Percentiles rank a stretch among this genome's conserved stretches.
phyloP scores from a whole-genome alignment of 1,140 invertebrate species.

The Doryteuthis pealeii region DNA sequence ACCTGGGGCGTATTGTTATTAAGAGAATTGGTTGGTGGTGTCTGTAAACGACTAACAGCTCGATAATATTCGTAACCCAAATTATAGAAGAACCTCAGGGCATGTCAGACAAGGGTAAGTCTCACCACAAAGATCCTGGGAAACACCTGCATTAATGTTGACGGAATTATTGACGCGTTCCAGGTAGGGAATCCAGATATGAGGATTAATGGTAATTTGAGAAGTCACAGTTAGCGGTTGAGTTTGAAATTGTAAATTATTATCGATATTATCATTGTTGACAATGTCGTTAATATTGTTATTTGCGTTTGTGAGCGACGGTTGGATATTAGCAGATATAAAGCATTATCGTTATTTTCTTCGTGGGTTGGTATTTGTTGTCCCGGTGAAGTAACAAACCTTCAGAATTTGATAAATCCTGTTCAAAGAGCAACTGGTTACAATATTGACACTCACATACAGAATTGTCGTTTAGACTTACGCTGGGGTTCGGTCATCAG shows the following conservation, averaged over 20 bases:
- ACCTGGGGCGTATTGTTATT: not conserved
- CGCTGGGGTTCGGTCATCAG: no score
- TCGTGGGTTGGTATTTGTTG: not conserved
- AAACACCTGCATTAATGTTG: not conserved
- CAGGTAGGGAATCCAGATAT: not conserved
- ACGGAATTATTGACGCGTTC: not conserved
- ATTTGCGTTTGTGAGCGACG: not conserved
- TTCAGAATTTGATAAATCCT: not conserved
- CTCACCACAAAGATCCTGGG: not conserved
- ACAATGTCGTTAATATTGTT: not conserved
- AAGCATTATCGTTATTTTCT: not conserved
- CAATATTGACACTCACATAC: slow-evolving; percentile 1
- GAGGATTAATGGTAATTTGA: not conserved
- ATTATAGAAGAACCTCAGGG: slow-evolving; percentile 3
- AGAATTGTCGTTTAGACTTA: not conserved
- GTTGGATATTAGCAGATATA: not conserved
- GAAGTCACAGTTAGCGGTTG: not conserved
- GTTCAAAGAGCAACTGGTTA: not conserved
- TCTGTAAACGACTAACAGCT: not conserved
- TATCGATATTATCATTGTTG: no score
- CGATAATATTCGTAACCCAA: not conserved
- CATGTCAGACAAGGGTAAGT: slow-evolving; percentile 1
- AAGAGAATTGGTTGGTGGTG: not conserved
- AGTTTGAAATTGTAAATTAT: not conserved
- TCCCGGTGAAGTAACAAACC: not conserved